A percentile compares a stretch with the other conserved stretches of the same genome.
Conservation (phyloP, 2,797 vertebrate genomes). For the Enteromius fasciolatus region DNA sequence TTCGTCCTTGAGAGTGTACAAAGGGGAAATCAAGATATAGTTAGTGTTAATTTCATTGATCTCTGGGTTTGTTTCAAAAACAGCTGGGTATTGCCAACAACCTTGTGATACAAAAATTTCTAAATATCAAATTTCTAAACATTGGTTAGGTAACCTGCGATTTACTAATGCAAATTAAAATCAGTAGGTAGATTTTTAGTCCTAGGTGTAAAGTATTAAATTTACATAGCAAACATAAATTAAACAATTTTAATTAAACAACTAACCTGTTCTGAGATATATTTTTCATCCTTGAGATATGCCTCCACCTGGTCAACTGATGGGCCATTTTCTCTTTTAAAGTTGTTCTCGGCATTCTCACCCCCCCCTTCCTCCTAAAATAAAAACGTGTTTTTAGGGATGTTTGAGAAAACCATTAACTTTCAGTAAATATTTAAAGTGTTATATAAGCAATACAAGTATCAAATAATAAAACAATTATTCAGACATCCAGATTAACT, state of each 20-base stretch:
- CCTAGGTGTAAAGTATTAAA: neutral
- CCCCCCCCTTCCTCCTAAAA: conserved; percentile 63
- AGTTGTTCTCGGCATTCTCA: conserved; percentile 57
- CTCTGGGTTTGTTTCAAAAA: neutral
- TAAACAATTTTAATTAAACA: neutral
- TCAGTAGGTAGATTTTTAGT: neutral
- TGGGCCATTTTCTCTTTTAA: conserved; percentile 63
- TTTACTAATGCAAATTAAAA: neutral
- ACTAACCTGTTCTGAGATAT: conserved; percentile 62
- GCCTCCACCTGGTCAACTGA: conserved; percentile 67
- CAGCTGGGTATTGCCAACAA: neutral
- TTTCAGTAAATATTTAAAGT: neutral
- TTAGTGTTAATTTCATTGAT: neutral
- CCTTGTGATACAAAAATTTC: neutral
- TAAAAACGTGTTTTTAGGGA: neutral
- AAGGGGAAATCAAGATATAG: neutral
- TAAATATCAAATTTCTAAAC: neutral
- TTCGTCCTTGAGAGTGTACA: conserved; percentile 24
- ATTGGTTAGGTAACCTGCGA: neutral
- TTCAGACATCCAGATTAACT: neutral
- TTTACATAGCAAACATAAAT: neutral
- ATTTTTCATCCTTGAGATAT: conserved; percentile 43
- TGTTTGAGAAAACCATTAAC: neutral
- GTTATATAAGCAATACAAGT: neutral
- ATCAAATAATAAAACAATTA: neutral